Evolutionary conservation across 2,888 invertebrate species (phyloP).

Genomic region (Yponomeuta plumbellus): DNA sequence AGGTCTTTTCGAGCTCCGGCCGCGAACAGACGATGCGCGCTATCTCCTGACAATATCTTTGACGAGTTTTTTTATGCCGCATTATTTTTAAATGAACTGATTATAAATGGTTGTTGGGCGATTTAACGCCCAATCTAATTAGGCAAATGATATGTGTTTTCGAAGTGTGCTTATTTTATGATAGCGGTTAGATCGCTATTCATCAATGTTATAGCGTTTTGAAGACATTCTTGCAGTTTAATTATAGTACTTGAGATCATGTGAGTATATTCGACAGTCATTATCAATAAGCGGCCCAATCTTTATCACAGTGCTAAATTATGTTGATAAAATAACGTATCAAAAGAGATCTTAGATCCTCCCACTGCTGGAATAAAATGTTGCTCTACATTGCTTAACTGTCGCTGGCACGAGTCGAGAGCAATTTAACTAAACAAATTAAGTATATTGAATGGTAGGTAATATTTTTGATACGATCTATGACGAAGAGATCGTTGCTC

Average conservation of each 20-base stretch:
- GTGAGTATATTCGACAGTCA: background rate
- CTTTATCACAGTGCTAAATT: background rate
- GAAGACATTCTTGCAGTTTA: constrained; percentile 8
- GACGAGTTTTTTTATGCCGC: constrained; percentile 72
- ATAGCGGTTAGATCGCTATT: constrained; percentile 44
- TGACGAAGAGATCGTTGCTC: background rate
- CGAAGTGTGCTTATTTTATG: constrained; percentile 44
- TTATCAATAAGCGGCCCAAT: background rate
- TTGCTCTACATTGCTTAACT: background rate
- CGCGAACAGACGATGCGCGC: constrained; percentile 59
- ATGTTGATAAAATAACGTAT: background rate
- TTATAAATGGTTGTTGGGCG: constrained; percentile 75
- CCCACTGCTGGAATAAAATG: background rate
- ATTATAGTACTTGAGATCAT: constrained; percentile 2
- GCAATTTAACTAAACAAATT: background rate
- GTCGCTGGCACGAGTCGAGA: background rate
- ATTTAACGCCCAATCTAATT: constrained; percentile 77
- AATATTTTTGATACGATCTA: background rate
- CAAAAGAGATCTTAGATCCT: background rate
- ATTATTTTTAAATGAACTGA: constrained; percentile 76
- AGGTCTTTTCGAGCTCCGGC: constrained; percentile 63
- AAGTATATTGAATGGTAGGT: background rate
- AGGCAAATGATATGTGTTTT: constrained; percentile 76
- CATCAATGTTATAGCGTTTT: constrained; percentile 27
- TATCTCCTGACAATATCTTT: constrained; percentile 76